Evolutionary conservation across 2,888 invertebrate species (phyloP), one percentile per base, ranked within the genome.

Genomic region (Dendrolimus pini): DNA sequence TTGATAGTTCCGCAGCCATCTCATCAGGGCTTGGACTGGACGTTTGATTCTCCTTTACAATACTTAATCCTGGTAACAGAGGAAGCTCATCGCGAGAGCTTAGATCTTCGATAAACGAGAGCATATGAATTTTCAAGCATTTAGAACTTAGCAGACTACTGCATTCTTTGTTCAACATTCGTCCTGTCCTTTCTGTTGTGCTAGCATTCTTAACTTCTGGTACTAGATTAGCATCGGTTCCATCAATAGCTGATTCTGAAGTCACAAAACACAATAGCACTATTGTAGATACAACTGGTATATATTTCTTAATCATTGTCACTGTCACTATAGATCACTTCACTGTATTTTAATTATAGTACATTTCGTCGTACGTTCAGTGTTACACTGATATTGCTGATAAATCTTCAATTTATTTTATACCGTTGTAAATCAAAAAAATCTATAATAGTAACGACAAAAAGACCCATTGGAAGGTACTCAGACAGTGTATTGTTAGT

Each of bases 91-190:
- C 93, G 65, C 93, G 93, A 72, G 94, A 94, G 66, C 94, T 93
- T 47, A 96, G 74, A 55, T 94, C 93, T 74, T 96, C 96, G 63
- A 96, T 91, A 71, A 96, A 93, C 7, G 94, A 94, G 1, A 96
- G 92, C 55, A 95, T 93, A 70, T 96, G 96, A 62, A 96, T 86
- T 75, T 96, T 96, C 53, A 96, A 83, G 73, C 96, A 96, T 74
- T 95, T 95, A 41, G 94, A 90, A 75, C 94, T 95, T 0, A 90
- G 67, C 41, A 79, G 75, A 54, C 78, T 82, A 53, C 76, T 83
- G 63, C 90, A 90, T 67, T 90, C 90, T 60, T 85, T 89, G 41
- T 87, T 82, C 41, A 90, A 60, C 14, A 52, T 13, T 10, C 59
- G 55, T 41, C 88, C 88, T n/a, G 77, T 69, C 61, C 90, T 67